Evolutionary conservation across 2,797 vertebrate genomes (phyloP), one percentile per base, ranked within the genome.

Genomic region (Anabas testudineus): DNA sequence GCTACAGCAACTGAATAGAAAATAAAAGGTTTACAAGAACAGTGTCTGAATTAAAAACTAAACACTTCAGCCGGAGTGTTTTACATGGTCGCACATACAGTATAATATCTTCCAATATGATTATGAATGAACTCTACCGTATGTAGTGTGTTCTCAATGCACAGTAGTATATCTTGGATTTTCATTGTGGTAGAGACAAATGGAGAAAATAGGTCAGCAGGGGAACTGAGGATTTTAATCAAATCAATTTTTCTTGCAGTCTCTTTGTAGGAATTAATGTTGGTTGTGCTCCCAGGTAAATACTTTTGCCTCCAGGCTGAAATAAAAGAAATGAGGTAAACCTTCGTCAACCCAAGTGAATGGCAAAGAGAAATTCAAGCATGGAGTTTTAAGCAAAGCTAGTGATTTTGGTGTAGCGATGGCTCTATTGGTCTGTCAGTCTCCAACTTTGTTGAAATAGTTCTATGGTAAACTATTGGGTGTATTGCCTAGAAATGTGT

Each of bases 151-250:
- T 48, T 65, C 16, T 36, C 7, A 64, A 67, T 84, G 59, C 45
- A 63, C 19, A 36, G 26, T 41, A 14, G 79, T 71, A 36, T 10
- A 69, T 80, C 45, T 45, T 49, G 10, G 15, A 42, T 45, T 46
- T 47, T 62, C 56, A 74, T 62, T 80, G 71, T 78, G 4, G 2
- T 14, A 9, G 19, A 55, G 67, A 83, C 61, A 68, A 78, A 16
- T 21, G 19, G 19, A 85, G 72, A 77, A 90, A 83, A 71, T 69
- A 49, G 70, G 59, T 86, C 76, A 80, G 84, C 36, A 71, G 7
- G 71, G 57, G 19, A 80, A 74, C 34, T 30, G 8, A 46, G 19
- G 22, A 19, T 47, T 78, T 75, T 26, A n/a, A 68, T 59, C 36
- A 59, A 34, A 47, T 10, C 67, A 45, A 39, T 43, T 24, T 52